phyloP scores from a whole-genome alignment of 2,113 vertebrate species.

The Delphinapterus leucas region DNA sequence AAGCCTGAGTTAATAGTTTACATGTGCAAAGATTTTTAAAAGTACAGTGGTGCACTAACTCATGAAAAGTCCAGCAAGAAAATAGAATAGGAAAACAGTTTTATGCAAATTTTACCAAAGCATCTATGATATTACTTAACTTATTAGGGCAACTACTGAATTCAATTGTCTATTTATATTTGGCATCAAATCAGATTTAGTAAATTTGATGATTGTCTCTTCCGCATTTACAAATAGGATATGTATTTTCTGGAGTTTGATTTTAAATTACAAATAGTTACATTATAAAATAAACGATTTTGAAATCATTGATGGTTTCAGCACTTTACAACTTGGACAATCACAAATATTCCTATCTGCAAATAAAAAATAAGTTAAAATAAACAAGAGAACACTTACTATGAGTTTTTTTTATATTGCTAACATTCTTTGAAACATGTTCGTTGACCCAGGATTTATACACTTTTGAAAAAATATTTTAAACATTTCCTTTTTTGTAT shows the following conservation, averaged over 20 bases:
- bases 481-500: neutral
- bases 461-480: neutral
- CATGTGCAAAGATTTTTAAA: slow-evolving; percentile 10
- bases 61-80: slow-evolving; percentile 32
- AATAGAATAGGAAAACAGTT: slow-evolving; percentile 17
- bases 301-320: neutral
- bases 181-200: slow-evolving; percentile 59
- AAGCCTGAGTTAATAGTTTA: slow-evolving; percentile 44
- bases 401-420: neutral
- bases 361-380: neutral
- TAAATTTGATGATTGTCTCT: slow-evolving; percentile 57
- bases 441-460: neutral
- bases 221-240: slow-evolving; percentile 42
- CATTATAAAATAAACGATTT: slow-evolving; percentile 7
- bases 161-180: slow-evolving; percentile 55
- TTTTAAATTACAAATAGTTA: neutral
- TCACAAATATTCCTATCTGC: neutral
- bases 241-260: neutral
- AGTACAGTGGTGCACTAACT: neutral
- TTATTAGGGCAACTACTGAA: slow-evolving; percentile 46
- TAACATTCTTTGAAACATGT: neutral
- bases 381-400: neutral
- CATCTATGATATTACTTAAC: slow-evolving; percentile 56
- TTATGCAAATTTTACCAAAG: slow-evolving; percentile 41
- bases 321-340: neutral